Evolutionary conservation across 2,797 vertebrate genomes (phyloP), one percentile per base, ranked within the genome.

Genomic region (Galaxias olidus): DNA sequence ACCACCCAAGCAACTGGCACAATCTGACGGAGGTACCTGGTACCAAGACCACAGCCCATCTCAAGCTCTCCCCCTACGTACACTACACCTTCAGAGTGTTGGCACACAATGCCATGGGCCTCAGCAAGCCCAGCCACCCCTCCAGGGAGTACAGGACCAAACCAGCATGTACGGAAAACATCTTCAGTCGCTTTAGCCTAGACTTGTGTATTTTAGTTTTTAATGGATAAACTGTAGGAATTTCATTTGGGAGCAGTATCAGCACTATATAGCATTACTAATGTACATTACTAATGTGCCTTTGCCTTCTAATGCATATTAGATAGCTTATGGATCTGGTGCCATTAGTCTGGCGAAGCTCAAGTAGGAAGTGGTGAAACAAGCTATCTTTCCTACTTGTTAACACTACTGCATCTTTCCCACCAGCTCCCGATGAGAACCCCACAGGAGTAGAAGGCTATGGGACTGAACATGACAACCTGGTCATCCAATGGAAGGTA

Each of bases 401-500:
- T n/a, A n/a, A n/a, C n/a, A n/a, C n/a, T n/a, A n/a, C n/a, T 57
- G 1, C 69, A 53, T 6, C 0, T 1, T 45, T 63, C 72, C 60
- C 69, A 79, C 75, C 81, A 98, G 97, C 90, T 71, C 97, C 97
- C 51, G 95, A 98, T 84, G 91, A 90, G 82, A 98, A 97, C 79
- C 97, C 97, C 63, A 87, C 84, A 44, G 74, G 91, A 79, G 95
- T 91, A 46, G 71, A 79, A 64, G n/a, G n/a, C n/a, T n/a, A n/a
- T n/a, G 96, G 96, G 83, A 92, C 91, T 10, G 91, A 95, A 66
- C 91, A 94, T 12, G 90, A 93, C 74, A 97, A 96, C 80, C 80
- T 99, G 78, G 90, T 95, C 72, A 96, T 99, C 82, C 92, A 93
- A 0, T 99, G 97, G 97, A 93, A 87, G 86, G 97, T 98, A 88